Evolutionary conservation across 2,113 vertebrate genomes (phyloP).

Genomic region (Chaetops frenatus): DNA sequence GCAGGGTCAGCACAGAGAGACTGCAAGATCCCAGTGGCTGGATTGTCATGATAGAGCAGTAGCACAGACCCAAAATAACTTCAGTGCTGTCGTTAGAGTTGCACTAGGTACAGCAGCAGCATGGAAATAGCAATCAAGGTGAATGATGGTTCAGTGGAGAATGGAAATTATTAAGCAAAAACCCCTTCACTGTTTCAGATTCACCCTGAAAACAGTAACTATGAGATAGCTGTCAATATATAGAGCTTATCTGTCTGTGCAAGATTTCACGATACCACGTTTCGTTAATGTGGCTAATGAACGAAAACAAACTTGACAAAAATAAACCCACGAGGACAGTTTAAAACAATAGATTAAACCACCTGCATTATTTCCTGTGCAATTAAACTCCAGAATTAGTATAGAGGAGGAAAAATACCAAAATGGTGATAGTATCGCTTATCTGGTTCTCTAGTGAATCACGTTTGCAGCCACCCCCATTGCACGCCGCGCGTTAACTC

Average conservation of each 20-base stretch:
- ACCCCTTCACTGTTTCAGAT: neutral
- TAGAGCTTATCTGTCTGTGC: neutral
- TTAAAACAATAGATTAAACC: constrained; percentile 51
- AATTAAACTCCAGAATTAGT: constrained; percentile 57
- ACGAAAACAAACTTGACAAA: constrained; percentile 24
- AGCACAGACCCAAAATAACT: neutral
- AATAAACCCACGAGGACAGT: constrained; percentile 32
- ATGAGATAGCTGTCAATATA: neutral
- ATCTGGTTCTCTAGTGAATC: constrained; percentile 52
- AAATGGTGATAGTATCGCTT: constrained; percentile 47
- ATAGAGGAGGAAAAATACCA: constrained; percentile 47
- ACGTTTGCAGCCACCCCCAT: constrained; percentile 15
- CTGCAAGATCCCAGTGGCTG: neutral
- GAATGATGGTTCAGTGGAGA: neutral
- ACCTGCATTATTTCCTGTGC: constrained; percentile 19
- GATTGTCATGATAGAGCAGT: neutral
- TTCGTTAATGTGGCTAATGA: neutral
- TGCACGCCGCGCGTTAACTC: constrained; percentile 37
- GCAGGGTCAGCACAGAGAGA: neutral
- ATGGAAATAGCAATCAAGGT: neutral
- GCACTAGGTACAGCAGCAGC: neutral
- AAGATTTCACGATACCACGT: neutral
- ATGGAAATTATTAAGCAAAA: neutral
- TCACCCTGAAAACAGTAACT: neutral
- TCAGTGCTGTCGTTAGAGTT: neutral